phyloP scores from a whole-genome alignment of 2,888 invertebrate species.

The Chromoteleia sp. region DNA sequence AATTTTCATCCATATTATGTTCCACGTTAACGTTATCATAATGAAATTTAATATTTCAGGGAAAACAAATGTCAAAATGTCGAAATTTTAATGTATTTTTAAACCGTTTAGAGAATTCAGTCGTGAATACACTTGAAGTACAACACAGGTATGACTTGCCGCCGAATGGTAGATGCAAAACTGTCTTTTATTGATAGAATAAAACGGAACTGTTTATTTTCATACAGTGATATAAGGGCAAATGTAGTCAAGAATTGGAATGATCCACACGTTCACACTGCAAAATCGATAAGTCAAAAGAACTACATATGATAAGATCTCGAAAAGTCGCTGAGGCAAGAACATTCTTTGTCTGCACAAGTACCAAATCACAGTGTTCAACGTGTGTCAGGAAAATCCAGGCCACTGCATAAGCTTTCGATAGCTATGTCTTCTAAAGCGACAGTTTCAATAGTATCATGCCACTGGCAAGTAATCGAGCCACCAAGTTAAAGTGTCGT shows the following conservation, averaged over 20 bases:
- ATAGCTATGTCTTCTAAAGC: slow-evolving; percentile 70
- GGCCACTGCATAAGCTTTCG: slow-evolving; percentile 69
- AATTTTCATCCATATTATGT: too few species aligned
- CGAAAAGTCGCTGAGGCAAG: slow-evolving; percentile 61
- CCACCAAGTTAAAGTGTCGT: slow-evolving; percentile 70
- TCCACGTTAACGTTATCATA: too few species aligned
- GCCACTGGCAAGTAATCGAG: slow-evolving; percentile 66
- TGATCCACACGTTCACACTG: slow-evolving; percentile 50
- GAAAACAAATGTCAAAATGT: too few species aligned
- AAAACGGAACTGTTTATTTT: slow-evolving; percentile 15
- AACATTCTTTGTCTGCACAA: slow-evolving; percentile 68
- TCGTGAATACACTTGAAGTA: neutral
- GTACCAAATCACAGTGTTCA: slow-evolving; percentile 67
- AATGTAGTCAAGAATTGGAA: slow-evolving; percentile 33
- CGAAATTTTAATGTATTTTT: too few species aligned
- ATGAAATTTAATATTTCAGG: neutral
- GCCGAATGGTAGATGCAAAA: neutral
- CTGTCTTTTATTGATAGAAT: slow-evolving; percentile 4
- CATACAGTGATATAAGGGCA: neutral
- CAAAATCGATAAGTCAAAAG: slow-evolving; percentile 60
- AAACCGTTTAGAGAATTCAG: neutral
- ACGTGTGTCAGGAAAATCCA: slow-evolving; percentile 69
- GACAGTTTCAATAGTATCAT: slow-evolving; percentile 74
- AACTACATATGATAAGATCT: slow-evolving; percentile 62
- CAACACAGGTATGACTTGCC: slow-evolving; percentile 15